Base-by-base conservation (phyloP, 2,888 invertebrate genomes). In the Meteorus colon region DNA sequence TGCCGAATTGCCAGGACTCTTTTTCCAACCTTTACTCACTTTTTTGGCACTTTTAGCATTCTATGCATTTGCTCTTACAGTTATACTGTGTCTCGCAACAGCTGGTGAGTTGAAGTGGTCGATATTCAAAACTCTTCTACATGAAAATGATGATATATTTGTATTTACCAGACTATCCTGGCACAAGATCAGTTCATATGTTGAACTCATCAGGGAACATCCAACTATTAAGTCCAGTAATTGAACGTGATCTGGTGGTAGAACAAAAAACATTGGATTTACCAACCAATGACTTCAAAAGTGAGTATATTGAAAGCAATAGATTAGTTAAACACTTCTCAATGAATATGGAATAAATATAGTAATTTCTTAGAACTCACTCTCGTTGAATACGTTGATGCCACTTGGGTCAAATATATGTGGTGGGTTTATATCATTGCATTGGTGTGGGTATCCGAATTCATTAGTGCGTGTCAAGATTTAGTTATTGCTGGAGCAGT, bases 401-500 rank as follows among this genome's bases (percentile, higher is more conserved):
- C 94, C 0, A 92, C 93, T 82, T 95, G 96, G 94, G 93, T 97
- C 48, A 95, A 95, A 85, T 96, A 96, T 84, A 96, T 98, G 95
- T 96, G 98, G 95, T 97, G 97, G 97, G 93, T 97, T 82, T 96
- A 97, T 86, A 82, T 89, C 12, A 86, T 87, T 60, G 98, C 96
- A 60, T 92, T 98, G 29, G 93, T 98, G 80, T 98, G 98, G 98
- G 94, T 95, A 14, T 94, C 96, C 34, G 98, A 98, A 91, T 98
- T 98, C 88, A 97, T 98, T 82, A 94, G 97, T 83, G 97, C 96
- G 16, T 97, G 97, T 86, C 97, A 98, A 89, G 96, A 97, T 88
- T 96, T 98, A 93, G 95, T 97, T 1, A 94, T 98, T 79, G 96
- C 98, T 24, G 97, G 97, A 14, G 94, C 98, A 27, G 97, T 98